Percentiles rank a stretch among this genome's conserved stretches.
Evolutionary conservation across 2,113 vertebrate genomes (phyloP).

Genomic region (Crotalus viridis): DNA sequence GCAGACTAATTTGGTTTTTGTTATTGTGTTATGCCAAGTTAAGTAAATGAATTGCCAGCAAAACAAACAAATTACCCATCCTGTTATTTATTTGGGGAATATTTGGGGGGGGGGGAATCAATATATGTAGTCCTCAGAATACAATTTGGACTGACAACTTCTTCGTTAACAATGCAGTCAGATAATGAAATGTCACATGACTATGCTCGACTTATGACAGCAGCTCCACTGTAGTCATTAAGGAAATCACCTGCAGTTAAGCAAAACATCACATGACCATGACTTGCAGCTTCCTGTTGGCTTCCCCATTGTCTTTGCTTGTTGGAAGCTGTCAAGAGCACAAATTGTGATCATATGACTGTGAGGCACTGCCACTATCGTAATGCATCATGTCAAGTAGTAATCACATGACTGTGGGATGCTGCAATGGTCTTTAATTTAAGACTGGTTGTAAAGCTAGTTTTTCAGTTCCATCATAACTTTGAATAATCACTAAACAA

Average conservation of each 20-base stretch:
- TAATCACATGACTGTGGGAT: background rate
- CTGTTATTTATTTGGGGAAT: background rate
- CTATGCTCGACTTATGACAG: background rate
- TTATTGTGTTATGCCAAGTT: background rate
- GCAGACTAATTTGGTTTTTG: no score
- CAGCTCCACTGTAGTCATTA: background rate
- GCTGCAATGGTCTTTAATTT: background rate
- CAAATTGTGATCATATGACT: background rate
- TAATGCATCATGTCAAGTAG: background rate
- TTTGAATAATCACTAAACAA: background rate
- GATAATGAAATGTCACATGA: background rate
- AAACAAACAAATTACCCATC: background rate
- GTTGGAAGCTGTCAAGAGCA: background rate
- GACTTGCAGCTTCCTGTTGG: background rate
- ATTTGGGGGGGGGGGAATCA: background rate
- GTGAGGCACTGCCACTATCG: background rate
- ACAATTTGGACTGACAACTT: background rate
- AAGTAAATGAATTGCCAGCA: background rate
- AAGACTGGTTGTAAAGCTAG: background rate
- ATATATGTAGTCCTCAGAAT: background rate
- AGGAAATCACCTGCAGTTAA: background rate
- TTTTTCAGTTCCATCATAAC: background rate
- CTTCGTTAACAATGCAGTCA: background rate
- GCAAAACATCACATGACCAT: background rate
- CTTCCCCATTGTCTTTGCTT: background rate